A percentile compares a stretch with the other conserved stretches of the same genome.
Conservation (phyloP, 2,888 invertebrate genomes). For the Dasypogon diadema region DNA sequence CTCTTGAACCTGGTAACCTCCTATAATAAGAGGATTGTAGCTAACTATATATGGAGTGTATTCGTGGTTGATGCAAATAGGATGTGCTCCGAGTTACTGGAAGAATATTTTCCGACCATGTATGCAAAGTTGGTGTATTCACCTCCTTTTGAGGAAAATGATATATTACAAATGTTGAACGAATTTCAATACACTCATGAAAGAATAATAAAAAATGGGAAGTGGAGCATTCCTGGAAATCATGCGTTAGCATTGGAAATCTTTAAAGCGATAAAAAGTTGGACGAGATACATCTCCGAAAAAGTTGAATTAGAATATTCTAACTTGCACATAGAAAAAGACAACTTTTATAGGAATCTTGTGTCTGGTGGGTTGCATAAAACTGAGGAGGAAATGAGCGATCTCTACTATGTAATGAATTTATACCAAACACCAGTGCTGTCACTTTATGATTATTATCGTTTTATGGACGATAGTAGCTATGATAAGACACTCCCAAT, state of each 20-base stretch:
- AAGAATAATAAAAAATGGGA: background rate
- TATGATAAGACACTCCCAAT: slow-evolving; percentile 7
- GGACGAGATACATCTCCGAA: slow-evolving; percentile 2
- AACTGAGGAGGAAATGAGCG: background rate
- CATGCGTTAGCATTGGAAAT: background rate
- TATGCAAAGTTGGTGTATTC: background rate
- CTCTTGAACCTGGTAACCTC: background rate
- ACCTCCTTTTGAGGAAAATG: background rate
- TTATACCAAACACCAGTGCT: background rate
- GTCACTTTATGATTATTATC: background rate
- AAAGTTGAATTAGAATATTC: slow-evolving; percentile 8
- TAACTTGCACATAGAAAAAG: background rate
- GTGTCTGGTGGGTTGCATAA: background rate
- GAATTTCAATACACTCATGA: slow-evolving; percentile 3
- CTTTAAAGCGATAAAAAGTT: slow-evolving; percentile 2
- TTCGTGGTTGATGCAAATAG: background rate
- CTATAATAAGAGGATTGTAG: background rate
- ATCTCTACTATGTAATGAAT: background rate
- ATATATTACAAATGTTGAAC: background rate
- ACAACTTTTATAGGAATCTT: background rate
- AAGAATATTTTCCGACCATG: slow-evolving; percentile 7
- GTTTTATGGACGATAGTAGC: background rate
- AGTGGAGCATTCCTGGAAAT: background rate
- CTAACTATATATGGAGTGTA: slow-evolving; percentile 2
- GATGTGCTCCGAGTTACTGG: background rate